Conservation (phyloP, 2,797 vertebrate species). For the Spinus olivaceus region DNA sequence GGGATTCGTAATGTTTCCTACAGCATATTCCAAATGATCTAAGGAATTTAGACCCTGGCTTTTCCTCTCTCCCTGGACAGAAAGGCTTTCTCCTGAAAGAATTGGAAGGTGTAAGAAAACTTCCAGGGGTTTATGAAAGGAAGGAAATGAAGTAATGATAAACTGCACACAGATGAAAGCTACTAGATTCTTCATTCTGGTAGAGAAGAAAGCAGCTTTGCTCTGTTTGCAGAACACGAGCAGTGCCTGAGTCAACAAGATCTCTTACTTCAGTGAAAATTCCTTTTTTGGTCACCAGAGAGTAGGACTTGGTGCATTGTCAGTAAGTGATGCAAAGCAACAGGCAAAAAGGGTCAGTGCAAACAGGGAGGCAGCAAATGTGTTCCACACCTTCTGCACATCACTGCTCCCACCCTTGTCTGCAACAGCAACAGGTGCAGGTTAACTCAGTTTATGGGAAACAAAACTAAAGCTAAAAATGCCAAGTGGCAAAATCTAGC, state of each 20-base stretch:
- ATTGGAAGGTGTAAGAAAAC: neutral
- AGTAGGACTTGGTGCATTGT: constrained; percentile 34
- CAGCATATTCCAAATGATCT: neutral
- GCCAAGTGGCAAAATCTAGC: neutral
- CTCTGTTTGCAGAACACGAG: constrained; percentile 22
- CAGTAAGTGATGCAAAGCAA: constrained; percentile 52
- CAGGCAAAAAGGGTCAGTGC: neutral
- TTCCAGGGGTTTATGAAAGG: neutral
- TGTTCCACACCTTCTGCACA: neutral
- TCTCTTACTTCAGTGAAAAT: constrained; percentile 54
- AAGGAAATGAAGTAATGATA: constrained; percentile 37
- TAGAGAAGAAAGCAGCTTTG: neutral
- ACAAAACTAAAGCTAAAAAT: neutral
- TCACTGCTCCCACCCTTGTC: neutral
- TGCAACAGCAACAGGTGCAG: neutral
- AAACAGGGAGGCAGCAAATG: neutral
- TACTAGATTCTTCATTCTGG: neutral
- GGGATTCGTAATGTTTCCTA: neutral
- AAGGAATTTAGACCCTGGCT: neutral
- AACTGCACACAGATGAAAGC: neutral
- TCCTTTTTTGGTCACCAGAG: constrained; percentile 74
- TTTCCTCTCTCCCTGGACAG: neutral
- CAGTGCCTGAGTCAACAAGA: constrained; percentile 58
- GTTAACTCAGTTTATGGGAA: neutral
- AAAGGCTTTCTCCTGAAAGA: neutral